Evolutionary conservation across 2,113 vertebrate genomes (phyloP).

Genomic region (Peucedramus taeniatus): DNA sequence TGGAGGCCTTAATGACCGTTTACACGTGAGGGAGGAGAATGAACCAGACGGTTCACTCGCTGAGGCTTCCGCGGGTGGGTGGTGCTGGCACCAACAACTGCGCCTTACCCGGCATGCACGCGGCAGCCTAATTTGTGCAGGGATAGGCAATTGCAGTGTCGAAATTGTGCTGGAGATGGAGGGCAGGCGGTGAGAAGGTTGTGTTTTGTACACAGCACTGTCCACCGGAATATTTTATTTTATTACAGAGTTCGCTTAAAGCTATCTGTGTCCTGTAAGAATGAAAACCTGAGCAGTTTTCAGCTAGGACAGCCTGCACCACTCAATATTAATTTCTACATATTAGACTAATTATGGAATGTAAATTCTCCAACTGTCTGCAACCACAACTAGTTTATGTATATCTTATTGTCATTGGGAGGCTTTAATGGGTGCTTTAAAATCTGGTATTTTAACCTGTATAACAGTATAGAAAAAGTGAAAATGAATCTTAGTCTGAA

Average conservation of each 20-base stretch:
- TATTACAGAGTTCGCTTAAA: background rate
- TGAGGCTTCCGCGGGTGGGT: conserved; percentile 32
- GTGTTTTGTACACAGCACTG: background rate
- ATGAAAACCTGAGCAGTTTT: background rate
- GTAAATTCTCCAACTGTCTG: background rate
- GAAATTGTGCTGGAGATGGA: background rate
- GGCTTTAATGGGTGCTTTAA: background rate
- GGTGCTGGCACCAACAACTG: conserved; percentile 3
- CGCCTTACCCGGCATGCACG: background rate
- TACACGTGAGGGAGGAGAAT: background rate
- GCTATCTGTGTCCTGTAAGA: background rate
- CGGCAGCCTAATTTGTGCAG: conserved; percentile 3
- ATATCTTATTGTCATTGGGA: background rate
- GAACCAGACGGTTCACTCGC: background rate
- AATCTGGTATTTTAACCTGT: background rate
- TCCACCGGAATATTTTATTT: background rate
- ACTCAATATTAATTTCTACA: background rate
- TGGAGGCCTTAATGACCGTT: background rate
- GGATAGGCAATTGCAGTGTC: background rate
- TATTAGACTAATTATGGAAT: background rate
- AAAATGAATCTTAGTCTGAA: background rate
- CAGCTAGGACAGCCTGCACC: background rate
- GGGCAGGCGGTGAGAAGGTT: background rate
- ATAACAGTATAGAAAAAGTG: background rate
- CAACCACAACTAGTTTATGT: background rate